phyloP scores from a whole-genome alignment of 2,888 invertebrate genomes.

The Euclidia mi region DNA sequence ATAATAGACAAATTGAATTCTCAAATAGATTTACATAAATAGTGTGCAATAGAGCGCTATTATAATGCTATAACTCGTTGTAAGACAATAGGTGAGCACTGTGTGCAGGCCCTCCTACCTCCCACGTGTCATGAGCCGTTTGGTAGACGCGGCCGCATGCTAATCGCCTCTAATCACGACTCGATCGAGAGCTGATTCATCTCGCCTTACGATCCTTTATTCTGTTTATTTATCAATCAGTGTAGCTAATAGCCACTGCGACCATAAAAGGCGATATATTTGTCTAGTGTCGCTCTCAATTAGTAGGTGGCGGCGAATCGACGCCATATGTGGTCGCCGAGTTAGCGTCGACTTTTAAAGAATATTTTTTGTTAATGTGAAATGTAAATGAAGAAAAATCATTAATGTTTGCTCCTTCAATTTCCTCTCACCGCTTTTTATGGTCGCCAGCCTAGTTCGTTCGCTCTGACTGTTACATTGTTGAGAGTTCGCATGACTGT shows the following conservation, averaged over 20 bases:
- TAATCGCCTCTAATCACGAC: constrained; percentile 87
- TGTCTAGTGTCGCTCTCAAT: constrained; percentile 87
- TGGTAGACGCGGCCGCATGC: constrained; percentile 78
- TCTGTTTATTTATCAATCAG: constrained; percentile 88
- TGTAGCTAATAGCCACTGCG: constrained; percentile 78
- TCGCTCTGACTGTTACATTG: constrained; percentile 28
- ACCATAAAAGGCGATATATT: constrained; percentile 88
- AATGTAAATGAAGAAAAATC: constrained; percentile 84
- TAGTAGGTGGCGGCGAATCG: constrained; percentile 84
- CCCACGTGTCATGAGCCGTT: constrained; percentile 75
- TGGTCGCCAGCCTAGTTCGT: constrained; percentile 60
- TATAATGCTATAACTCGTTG: constrained; percentile 85
- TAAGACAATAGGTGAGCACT: constrained; percentile 85
- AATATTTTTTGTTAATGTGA: constrained; percentile 82
- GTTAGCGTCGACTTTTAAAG: constrained; percentile 80
- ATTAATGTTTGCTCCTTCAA: constrained; percentile 83
- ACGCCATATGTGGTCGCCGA: constrained; percentile 84
- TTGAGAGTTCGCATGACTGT: constrained; percentile 15
- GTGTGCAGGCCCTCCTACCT: constrained; percentile 84
- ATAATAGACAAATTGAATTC: constrained; percentile 87
- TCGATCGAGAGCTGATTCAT: constrained; percentile 88
- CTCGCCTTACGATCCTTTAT: constrained; percentile 78
- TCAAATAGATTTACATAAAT: constrained; percentile 87
- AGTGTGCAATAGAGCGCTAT: constrained; percentile 85
- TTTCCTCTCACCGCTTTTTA: constrained; percentile 74